phyloP scores from a whole-genome alignment of 2,113 vertebrate genomes.

The Malaclemys terrapin region DNA sequence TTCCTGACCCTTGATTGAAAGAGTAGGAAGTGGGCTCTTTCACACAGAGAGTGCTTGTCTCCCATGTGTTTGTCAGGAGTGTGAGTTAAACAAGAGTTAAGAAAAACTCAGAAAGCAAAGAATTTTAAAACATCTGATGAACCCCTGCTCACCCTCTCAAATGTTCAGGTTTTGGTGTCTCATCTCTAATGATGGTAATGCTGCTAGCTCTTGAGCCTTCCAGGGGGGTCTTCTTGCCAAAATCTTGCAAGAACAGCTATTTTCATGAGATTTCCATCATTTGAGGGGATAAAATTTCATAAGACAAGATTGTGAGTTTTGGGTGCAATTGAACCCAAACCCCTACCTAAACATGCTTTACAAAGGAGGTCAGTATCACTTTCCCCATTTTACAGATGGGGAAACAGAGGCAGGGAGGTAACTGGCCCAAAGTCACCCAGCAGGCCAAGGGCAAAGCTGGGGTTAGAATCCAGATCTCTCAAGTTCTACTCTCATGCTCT shows the following conservation, averaged over 20 bases:
- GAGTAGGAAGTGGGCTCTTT: too few relatives aligned
- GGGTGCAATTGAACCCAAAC: neutral
- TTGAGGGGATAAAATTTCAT: neutral
- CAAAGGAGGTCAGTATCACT: too few relatives aligned
- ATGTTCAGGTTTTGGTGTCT: neutral
- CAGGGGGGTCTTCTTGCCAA: neutral
- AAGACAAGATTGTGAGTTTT: neutral
- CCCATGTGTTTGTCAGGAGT: neutral
- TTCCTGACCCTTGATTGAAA: neutral
- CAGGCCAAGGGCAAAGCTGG: too few relatives aligned
- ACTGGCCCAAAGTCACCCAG: too few relatives aligned
- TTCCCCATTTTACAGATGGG: too few relatives aligned
- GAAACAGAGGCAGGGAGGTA: too few relatives aligned
- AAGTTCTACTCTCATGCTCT: too few relatives aligned
- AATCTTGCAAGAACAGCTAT: neutral
- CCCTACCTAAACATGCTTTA: neutral
- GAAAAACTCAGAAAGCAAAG: neutral
- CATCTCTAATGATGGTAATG: neutral
- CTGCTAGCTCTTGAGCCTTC: neutral
- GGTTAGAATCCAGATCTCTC: too few relatives aligned
- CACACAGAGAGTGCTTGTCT: accelerated
- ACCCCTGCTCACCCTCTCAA: neutral
- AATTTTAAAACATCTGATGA: neutral
- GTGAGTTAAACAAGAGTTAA: neutral
- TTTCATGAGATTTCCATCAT: neutral